Conservation (phyloP, 2,888 invertebrate genomes). For the Drosophila picticornis region DNA sequence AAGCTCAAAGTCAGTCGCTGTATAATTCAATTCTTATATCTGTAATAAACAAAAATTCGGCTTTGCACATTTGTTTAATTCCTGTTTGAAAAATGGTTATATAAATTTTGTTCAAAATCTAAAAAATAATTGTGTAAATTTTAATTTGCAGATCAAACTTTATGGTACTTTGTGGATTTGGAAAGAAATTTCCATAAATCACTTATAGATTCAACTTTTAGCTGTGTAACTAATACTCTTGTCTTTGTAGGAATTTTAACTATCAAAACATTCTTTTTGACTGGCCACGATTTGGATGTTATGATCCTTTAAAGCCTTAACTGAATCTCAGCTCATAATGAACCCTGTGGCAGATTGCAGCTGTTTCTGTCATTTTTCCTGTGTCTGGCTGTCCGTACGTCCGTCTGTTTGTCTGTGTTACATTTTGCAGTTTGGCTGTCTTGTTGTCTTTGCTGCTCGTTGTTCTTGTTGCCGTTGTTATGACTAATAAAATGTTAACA, state of each 20-base stretch:
- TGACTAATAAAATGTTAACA: constrained; percentile 83
- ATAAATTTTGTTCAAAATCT: too few species aligned
- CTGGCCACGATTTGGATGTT: constrained; percentile 46
- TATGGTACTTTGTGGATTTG: neutral
- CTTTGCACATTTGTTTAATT: neutral
- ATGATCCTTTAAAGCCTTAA: constrained; percentile 33
- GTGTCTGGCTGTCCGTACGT: neutral
- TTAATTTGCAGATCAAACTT: too few species aligned
- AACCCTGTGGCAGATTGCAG: constrained; percentile 61
- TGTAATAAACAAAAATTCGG: neutral
- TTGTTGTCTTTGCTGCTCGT: constrained; percentile 29
- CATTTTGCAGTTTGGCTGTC: constrained; percentile 8
- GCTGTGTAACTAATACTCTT: neutral
- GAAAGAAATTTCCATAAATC: neutral
- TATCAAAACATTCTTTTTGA: neutral
- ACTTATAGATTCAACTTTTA: neutral
- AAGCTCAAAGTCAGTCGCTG: neutral
- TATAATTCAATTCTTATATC: neutral
- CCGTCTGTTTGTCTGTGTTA: constrained; percentile 33
- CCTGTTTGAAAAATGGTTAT: neutral
- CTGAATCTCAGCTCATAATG: constrained; percentile 16
- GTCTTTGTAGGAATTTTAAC: neutral
- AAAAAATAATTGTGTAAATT: neutral
- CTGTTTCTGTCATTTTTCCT: constrained; percentile 15
- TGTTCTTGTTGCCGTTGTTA: constrained; percentile 66